phyloP scores from a whole-genome alignment of 1,140 invertebrate species.

The Maniola jurtina region DNA sequence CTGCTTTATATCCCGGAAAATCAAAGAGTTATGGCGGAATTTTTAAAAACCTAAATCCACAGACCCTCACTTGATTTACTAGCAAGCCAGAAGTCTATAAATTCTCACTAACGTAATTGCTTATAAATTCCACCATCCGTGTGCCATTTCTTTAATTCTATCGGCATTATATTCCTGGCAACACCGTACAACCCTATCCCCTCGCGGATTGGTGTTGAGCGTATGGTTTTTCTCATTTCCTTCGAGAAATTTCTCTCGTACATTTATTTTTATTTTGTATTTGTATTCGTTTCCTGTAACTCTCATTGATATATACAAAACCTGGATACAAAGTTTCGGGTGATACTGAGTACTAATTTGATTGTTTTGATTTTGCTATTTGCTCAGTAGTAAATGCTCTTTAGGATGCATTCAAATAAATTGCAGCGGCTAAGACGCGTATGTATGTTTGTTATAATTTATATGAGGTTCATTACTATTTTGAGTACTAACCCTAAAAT shows the following conservation, averaged over 20 bases:
- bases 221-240: constrained; percentile 79
- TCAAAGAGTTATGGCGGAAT: no score
- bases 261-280: constrained; percentile 73
- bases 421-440: no score
- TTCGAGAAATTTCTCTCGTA: constrained; percentile 56
- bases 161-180: constrained; percentile 22
- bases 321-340: not conserved
- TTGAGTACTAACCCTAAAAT: no score
- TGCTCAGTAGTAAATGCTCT: no score
- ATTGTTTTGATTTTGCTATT: no score
- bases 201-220: constrained; percentile 49
- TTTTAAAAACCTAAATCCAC: not conserved
- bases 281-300: constrained; percentile 72
- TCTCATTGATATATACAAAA: not conserved
- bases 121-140: constrained; percentile 29
- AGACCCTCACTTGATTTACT: constrained; percentile 1
- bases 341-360: no score
- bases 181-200: constrained; percentile 44
- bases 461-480: no score
- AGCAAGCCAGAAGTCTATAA: constrained; percentile 18
- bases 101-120: constrained; percentile 25
- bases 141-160: constrained; percentile 36
- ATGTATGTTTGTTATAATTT: no score
- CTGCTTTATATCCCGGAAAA: no score
- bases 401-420: no score